A percentile compares a stretch with the other conserved stretches of the same genome.
Conservation (phyloP, 2,113 vertebrate species). For the Melanocharis versteri region DNA sequence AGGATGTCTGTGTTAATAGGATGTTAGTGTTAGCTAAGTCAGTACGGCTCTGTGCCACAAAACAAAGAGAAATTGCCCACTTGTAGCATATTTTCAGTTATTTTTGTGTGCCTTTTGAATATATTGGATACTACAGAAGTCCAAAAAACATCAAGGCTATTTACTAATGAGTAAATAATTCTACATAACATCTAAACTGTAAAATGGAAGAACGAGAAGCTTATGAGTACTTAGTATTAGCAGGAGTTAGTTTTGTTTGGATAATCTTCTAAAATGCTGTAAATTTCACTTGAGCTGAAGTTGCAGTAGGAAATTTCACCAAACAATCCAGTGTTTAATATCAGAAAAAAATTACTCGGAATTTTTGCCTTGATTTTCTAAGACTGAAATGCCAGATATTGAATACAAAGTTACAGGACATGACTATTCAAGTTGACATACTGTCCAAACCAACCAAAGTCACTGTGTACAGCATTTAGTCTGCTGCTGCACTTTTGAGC, state of each 20-base stretch:
- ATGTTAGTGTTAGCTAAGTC: background rate
- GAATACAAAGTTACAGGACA: background rate
- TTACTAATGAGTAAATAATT: background rate
- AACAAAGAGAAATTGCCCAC: background rate
- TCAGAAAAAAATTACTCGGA: background rate
- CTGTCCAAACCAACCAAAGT: background rate
- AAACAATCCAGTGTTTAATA: background rate
- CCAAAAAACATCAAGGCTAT: background rate
- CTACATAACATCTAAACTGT: background rate
- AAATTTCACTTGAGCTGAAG: background rate
- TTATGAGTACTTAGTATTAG: background rate
- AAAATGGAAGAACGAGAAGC: background rate
- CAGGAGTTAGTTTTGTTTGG: background rate
- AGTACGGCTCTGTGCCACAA: background rate
- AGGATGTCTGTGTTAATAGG: background rate
- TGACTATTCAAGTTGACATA: conserved; percentile 12
- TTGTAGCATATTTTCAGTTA: background rate
- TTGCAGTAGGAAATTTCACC: background rate
- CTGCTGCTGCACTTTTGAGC: background rate
- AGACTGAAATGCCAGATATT: background rate
- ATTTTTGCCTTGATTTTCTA: conserved; percentile 3
- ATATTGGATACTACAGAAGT: background rate
- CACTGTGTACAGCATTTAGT: background rate
- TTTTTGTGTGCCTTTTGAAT: background rate
- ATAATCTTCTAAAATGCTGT: background rate